A percentile compares a stretch with the other conserved stretches of the same genome.
phyloP scores from a whole-genome alignment of 2,113 vertebrate genomes.

The Columba livia region DNA sequence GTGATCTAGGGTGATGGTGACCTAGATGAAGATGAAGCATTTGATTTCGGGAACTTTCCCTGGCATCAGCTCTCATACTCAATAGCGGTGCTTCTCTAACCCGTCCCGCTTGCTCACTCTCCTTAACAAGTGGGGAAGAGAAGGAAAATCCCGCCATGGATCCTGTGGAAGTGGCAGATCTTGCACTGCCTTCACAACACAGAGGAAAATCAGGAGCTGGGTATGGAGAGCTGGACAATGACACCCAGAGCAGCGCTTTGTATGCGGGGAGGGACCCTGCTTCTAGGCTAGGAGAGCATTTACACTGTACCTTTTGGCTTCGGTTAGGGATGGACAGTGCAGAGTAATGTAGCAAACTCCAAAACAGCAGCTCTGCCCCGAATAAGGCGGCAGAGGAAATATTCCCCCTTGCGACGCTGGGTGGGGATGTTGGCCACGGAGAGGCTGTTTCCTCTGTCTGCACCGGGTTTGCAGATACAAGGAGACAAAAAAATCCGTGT shows the following conservation, averaged over 20 bases:
- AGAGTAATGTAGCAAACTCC: not conserved
- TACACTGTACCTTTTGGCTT: accelerated
- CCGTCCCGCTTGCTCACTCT: accelerated
- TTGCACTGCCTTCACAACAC: accelerated
- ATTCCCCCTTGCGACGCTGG: not conserved
- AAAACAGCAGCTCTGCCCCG: accelerated
- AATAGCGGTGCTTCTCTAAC: not conserved
- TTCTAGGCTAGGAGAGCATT: not conserved
- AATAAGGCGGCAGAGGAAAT: not conserved
- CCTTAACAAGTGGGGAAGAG: not conserved
- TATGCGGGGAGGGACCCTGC: accelerated
- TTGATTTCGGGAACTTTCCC: not conserved
- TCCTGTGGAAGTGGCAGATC: not conserved
- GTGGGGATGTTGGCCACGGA: slow-evolving; percentile 31
- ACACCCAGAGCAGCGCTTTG: not conserved
- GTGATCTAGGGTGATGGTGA: not conserved
- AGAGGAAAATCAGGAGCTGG: not conserved
- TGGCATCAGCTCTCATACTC: not conserved
- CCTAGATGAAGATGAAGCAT: accelerated
- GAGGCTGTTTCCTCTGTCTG: not conserved
- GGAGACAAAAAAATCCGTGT: not conserved
- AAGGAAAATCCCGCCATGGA: not conserved
- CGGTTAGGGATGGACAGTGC: accelerated
- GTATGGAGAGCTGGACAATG: accelerated
- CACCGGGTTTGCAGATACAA: not conserved